These are phyloP conservation scores for Pinna nobilis DNA, from an alignment of 1,140 invertebrate genomes.

Conservation along the genomic window DNA sequence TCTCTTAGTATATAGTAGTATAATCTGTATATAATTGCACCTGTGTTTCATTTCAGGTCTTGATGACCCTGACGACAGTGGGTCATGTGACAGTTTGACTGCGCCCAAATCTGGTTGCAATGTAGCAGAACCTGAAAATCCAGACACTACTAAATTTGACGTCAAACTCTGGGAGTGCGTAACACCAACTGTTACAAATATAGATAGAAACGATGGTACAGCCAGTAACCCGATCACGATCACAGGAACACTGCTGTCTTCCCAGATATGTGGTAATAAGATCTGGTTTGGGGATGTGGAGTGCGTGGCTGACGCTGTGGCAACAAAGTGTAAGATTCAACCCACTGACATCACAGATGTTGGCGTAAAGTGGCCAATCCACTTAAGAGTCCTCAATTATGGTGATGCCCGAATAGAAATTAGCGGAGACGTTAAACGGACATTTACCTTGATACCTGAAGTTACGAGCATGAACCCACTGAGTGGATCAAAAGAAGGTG, in stretches of 20 bases:
- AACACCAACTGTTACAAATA: no score
- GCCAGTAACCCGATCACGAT: not conserved
- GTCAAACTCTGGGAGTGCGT: no score
- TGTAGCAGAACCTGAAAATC: no score
- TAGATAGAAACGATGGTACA: not conserved
- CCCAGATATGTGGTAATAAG: not conserved
- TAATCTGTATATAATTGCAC: no score
- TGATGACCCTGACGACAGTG: no score
- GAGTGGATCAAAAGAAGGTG: slow-evolving; percentile 66
- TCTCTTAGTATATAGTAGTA: no score
- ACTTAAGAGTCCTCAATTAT: slow-evolving; percentile 37
- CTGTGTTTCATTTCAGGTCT: no score
- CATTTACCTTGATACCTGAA: slow-evolving; percentile 34
- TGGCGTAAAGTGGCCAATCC: not conserved
- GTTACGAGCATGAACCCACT: slow-evolving; percentile 58
- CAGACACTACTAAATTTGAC: no score
- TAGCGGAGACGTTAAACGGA: not conserved
- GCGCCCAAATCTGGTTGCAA: no score
- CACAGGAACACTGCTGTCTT: not conserved
- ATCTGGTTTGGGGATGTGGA: not conserved
- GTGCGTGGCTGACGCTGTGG: not conserved
- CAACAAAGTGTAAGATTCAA: not conserved
- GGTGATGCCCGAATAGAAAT: slow-evolving; percentile 26
- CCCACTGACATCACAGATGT: not conserved
- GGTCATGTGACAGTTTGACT: no score